These are phyloP conservation scores for Umimayanthus chanpuru DNA, from an alignment of 92 coral and sea anemone species.

Conservation along the genomic window DNA sequence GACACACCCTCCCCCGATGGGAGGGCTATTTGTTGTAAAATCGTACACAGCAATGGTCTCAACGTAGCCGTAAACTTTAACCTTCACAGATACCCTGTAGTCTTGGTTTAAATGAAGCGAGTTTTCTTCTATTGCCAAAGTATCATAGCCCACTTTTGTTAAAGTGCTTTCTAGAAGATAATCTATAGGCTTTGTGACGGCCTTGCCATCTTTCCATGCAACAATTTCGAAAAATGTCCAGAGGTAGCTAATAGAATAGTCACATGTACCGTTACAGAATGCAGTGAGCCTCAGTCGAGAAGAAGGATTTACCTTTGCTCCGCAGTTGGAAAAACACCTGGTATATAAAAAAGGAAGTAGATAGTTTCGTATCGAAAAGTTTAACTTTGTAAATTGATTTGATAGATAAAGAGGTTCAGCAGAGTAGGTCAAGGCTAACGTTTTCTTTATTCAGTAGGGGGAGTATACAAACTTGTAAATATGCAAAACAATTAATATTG, in stretches of 20 bases:
- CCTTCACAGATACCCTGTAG: neutral
- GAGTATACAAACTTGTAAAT: too few relatives aligned
- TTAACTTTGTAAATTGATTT: neutral
- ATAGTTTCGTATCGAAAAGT: too few relatives aligned
- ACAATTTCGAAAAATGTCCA: conserved; percentile 15
- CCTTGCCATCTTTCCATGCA: conserved; percentile 1
- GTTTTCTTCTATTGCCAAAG: conserved; percentile 14
- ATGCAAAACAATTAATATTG: too few relatives aligned
- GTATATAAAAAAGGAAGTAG: neutral
- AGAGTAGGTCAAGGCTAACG: too few relatives aligned
- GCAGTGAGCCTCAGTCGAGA: conserved; percentile 14
- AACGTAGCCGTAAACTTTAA: neutral
- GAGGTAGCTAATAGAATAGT: neutral
- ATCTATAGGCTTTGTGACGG: neutral
- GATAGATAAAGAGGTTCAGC: neutral
- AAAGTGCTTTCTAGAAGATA: conserved; percentile 3
- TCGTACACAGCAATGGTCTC: neutral
- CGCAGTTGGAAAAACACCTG: conserved; percentile 40
- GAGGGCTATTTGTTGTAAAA: conserved; percentile 57
- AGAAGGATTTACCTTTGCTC: conserved; percentile 8
- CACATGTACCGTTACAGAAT: conserved; percentile 24
- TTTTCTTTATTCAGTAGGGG: too few relatives aligned
- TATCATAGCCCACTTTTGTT: conserved; percentile 7
- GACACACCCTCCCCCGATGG: conserved; percentile 64
- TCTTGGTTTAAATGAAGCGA: neutral